Percentiles rank a stretch among this genome's conserved stretches.
Evolutionary conservation across 2,888 invertebrate species (phyloP).

Genomic region (Aphelenchoides bicaudatus): DNA sequence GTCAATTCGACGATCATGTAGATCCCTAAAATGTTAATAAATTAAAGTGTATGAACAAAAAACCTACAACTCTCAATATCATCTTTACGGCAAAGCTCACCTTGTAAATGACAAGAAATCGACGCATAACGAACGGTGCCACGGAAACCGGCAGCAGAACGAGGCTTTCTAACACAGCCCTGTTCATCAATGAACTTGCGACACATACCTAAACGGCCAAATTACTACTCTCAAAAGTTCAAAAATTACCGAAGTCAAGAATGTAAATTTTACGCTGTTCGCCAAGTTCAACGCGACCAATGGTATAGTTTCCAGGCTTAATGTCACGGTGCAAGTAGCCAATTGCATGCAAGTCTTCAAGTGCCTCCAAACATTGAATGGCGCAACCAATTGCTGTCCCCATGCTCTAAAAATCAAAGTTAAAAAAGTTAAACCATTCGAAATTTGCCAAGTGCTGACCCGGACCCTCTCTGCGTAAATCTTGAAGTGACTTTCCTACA

Average conservation of each 20-base stretch:
- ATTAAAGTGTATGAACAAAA: background rate
- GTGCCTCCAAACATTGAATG: conserved; percentile 49
- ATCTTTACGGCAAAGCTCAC: conserved; percentile 52
- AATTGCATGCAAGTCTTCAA: conserved; percentile 52
- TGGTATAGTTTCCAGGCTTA: conserved; percentile 52
- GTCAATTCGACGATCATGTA: conserved; percentile 53
- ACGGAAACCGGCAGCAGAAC: conserved; percentile 53
- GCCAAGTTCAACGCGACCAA: conserved; percentile 45
- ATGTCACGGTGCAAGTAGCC: conserved; percentile 47
- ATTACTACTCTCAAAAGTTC: too few relatives aligned
- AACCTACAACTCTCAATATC: conserved; percentile 43
- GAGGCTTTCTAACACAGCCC: conserved; percentile 48
- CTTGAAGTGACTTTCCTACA: conserved; percentile 55
- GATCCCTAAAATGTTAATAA: conserved; percentile 19
- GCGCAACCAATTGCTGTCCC: conserved; percentile 50
- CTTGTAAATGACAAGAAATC: conserved; percentile 50
- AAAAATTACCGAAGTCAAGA: conserved; percentile 55
- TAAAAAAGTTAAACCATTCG: too few relatives aligned
- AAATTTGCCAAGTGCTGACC: conserved; percentile 39
- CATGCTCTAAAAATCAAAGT: too few relatives aligned
- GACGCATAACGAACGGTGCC: conserved; percentile 55
- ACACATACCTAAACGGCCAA: too few relatives aligned
- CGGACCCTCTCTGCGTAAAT: conserved; percentile 41
- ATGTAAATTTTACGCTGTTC: conserved; percentile 52
- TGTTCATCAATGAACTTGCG: conserved; percentile 43